These are phyloP conservation scores for Delphinus delphis DNA, from an alignment of 2,113 vertebrate genomes.

Conservation along the genomic window DNA sequence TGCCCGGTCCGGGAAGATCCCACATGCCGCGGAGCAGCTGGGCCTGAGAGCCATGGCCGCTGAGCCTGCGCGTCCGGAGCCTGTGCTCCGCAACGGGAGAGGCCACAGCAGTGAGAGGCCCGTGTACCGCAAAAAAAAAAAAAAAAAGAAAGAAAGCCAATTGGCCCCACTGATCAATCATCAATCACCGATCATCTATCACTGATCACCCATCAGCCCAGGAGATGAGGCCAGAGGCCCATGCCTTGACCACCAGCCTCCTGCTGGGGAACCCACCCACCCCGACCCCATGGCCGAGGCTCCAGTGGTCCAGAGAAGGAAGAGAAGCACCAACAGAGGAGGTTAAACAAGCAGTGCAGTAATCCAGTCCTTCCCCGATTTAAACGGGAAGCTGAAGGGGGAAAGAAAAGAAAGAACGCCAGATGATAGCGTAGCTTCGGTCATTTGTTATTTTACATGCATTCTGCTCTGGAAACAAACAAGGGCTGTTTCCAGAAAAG, in stretches of 20 bases:
- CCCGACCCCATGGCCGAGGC: neutral
- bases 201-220: neutral
- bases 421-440: neutral
- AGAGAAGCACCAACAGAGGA: accelerated
- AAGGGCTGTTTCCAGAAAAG: neutral
- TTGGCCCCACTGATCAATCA: neutral
- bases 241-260: accelerated
- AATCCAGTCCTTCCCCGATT: neutral
- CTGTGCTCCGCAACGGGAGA: too few species aligned
- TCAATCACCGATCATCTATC: accelerated
- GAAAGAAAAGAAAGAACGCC: accelerated
- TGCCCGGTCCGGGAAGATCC: too few species aligned
- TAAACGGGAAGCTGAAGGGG: accelerated
- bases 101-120: too few species aligned
- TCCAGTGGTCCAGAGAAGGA: neutral
- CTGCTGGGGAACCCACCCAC: neutral
- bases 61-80: too few species aligned
- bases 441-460: neutral
- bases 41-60: too few species aligned
- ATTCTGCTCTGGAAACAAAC: neutral
- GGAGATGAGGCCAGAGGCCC: neutral
- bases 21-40: accelerated
- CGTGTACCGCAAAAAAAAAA: too few species aligned
- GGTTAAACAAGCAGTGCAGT: accelerated
- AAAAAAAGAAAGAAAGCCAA: neutral